These are phyloP conservation scores for Tenebrio molitor DNA, from an alignment of 1,140 invertebrate species.

Conservation along the genomic window DNA sequence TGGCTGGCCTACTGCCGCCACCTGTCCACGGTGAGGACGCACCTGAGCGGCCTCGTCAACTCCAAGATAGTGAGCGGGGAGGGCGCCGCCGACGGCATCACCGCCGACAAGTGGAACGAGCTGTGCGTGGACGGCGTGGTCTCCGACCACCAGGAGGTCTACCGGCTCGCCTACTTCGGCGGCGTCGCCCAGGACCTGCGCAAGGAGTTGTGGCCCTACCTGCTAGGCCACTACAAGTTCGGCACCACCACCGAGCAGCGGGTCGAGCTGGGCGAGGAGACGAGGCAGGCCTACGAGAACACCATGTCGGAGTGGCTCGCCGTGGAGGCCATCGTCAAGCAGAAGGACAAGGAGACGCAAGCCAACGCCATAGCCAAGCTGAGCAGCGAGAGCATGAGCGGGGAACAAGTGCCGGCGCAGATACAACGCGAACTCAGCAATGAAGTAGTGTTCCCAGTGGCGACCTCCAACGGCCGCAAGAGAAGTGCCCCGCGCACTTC, in stretches of 20 bases:
- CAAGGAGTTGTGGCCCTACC: slow-evolving; percentile 91
- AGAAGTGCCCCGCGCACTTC: no score
- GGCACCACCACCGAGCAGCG: slow-evolving; percentile 80
- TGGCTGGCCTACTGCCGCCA: slow-evolving; percentile 96
- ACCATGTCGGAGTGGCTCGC: slow-evolving; percentile 95
- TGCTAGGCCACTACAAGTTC: slow-evolving; percentile 90
- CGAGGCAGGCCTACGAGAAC: slow-evolving; percentile 84
- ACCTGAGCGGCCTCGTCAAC: slow-evolving; percentile 90
- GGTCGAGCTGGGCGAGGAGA: slow-evolving; percentile 75
- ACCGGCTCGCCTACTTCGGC: slow-evolving; percentile 88
- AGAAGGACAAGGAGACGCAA: slow-evolving; percentile 83
- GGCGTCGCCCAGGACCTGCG: slow-evolving; percentile 85
- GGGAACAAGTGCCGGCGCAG: slow-evolving; percentile 61
- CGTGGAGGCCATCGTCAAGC: slow-evolving; percentile 91
- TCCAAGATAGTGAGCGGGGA: slow-evolving; percentile 71
- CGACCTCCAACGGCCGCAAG: no score
- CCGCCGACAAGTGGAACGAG: slow-evolving; percentile 76
- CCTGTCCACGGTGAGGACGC: slow-evolving; percentile 90
- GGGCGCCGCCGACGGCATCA: slow-evolving; percentile 72
- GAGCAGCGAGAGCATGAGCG: slow-evolving; percentile 70
- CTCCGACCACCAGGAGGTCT: slow-evolving; percentile 79
- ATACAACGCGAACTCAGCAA: slow-evolving; percentile 64
- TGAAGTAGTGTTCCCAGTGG: slow-evolving; percentile 65
- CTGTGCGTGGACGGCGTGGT: slow-evolving; percentile 75
- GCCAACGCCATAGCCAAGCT: slow-evolving; percentile 75